Base-by-base conservation (phyloP, 2,113 vertebrate species). In the Coptodon bakossiorum region DNA sequence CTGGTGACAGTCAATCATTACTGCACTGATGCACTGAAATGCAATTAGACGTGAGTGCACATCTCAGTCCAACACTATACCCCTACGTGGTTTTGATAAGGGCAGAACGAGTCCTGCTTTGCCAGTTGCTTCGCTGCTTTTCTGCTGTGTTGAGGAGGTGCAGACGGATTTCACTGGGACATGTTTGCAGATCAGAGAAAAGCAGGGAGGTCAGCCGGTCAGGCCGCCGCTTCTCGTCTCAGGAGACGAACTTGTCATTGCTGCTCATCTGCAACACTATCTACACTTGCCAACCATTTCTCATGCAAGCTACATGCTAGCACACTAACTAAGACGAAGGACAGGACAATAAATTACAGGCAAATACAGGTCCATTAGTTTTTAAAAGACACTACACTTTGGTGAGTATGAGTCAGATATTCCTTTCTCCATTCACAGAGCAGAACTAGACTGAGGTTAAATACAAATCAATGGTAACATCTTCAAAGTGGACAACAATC, bases 301-400 rank as follows among this genome's bases (percentile, higher is more conserved):
- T 95, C 95, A 96, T 95, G 95, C 95, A 96, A 94, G 91, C 94
- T 94, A 95, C 95, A 96, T 96, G 95, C 95, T 94, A 94, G 94
- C 94, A 94, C 93, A 94, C 89, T 87, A 93, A 93, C 91, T 92
- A 95, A 89, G 92, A 95, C 93, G 76, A 94, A 92, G 81, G 89
- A 96, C 94, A 92, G 93, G 93, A 95, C 94, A 56, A 94, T 91
- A 91, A 87, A 40, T 91, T 89, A 95, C 93, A 94, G 93, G 95
- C 94, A 95, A 94, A 91, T 93, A 95, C 93, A 94, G 93, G 94
- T 94, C 93, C 91, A 92, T 88, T 92, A 91, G 86, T 91, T 91
- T 89, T 84, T 57, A 87, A 87, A 82, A 92, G 89, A 95, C 93
- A 90, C 87, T 84, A 94, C 91, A 94, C 89, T 88, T 89, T 88